Evolutionary conservation across 2,113 vertebrate genomes (phyloP), one percentile per base, ranked within the genome.

Genomic region (Eleginops maclovinus): DNA sequence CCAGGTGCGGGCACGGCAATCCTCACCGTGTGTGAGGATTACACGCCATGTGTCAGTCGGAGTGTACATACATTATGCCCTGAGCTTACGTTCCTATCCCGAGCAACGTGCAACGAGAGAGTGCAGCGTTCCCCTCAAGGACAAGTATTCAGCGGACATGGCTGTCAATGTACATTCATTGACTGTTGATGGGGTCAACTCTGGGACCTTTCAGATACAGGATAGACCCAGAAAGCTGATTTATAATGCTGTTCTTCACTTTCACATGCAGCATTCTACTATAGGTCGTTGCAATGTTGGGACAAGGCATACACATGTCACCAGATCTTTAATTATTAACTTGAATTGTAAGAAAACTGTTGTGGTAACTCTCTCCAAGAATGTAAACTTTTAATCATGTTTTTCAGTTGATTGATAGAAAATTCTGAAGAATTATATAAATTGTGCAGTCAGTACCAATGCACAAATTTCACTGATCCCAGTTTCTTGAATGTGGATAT

Each of bases 1-100:
- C 77, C 88, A 90, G 87, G 91, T 92, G 68, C 72, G 4, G 51
- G 24, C 51, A n/a, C 9, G 64, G 80, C 82, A 84, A 86, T 87
- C 86, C 82, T 76, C 47, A 15, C 72, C 4, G 64, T 55, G 63
- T 64, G 63, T 44, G 60, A 77, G 89, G 92, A 92, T 93, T 93
- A 91, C 15, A 77, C 19, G 40, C 21, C 22, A n/a, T 46, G 83
- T 91, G 76, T 82, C 81, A 86, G 76, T 28, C 5, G 0, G 21
- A 79, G 84, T 43, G 68, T 36, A 66, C 26, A 24, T 59, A 62
- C 15, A 26, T 61, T 43, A 66, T 16, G n/a, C 21, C 9, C 78
- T 36, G 59, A 75, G 65, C 79, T 66, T 79, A 76, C 14, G 46
- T 51, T 74, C 70, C 81, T 72, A 85, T 82, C 72, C 85, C 43